phyloP scores from a whole-genome alignment of 2,888 invertebrate genomes.

The Perizoma flavofasciatum region DNA sequence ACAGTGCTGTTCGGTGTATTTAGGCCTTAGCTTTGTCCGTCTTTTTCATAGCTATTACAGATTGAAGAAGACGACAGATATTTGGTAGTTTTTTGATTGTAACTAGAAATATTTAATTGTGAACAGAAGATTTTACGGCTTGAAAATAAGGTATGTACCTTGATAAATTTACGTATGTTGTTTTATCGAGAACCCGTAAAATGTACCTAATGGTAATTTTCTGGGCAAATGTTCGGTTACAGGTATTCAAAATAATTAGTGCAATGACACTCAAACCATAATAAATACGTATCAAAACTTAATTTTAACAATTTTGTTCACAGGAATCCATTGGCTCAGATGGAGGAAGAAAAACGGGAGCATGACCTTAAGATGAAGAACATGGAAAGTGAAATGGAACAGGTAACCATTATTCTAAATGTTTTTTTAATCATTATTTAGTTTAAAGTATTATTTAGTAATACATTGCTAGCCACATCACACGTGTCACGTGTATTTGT shows the following conservation, averaged over 20 bases:
- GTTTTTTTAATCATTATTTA: too few relatives aligned
- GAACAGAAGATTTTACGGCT: neutral
- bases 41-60: neutral
- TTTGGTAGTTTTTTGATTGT: neutral
- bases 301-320: conserved; percentile 41
- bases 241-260: too few relatives aligned
- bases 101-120: neutral
- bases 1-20: conserved; percentile 1
- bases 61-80: neutral
- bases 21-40: conserved; percentile 12
- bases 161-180: too few relatives aligned
- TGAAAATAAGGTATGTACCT: conserved; percentile 14
- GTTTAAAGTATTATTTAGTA: too few relatives aligned
- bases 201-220: neutral
- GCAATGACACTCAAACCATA: too few relatives aligned
- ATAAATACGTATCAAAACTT: too few relatives aligned
- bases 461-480: too few relatives aligned
- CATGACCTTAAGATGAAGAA: conserved; percentile 99
- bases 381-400: conserved; percentile 99
- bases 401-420: conserved; percentile 64
- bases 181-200: too few relatives aligned
- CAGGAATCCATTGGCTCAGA: conserved; percentile 98
- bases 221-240: too few relatives aligned
- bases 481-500: too few relatives aligned
- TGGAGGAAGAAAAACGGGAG: conserved; percentile 99